Percentiles rank a stretch among this genome's conserved stretches.
These are phyloP conservation scores for Falcaria lacertinaria DNA, from an alignment of 2,888 invertebrate species.

Conservation along the genomic window DNA sequence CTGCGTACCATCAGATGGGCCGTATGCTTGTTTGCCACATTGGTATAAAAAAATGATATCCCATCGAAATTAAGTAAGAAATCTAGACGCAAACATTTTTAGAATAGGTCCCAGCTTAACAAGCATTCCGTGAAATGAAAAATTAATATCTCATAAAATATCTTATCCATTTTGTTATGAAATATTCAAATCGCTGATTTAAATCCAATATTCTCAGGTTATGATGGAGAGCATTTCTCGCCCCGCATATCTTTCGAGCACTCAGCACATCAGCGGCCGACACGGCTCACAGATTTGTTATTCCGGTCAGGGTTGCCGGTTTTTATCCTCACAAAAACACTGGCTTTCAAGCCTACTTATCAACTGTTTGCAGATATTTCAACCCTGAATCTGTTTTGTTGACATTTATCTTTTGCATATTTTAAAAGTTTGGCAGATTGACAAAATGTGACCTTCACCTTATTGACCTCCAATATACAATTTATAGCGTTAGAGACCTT, in stretches of 20 bases:
- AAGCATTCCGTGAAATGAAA: too few species aligned
- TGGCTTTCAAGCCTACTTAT: background rate
- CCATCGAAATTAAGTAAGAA: too few species aligned
- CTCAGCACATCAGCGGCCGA: background rate
- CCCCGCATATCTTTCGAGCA: background rate
- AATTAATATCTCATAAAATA: too few species aligned
- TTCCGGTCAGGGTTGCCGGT: constrained; percentile 21
- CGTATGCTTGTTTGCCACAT: too few species aligned
- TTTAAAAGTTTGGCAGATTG: background rate
- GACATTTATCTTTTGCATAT: background rate
- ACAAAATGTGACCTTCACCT: background rate
- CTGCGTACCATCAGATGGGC: too few species aligned
- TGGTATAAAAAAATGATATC: too few species aligned
- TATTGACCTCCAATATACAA: background rate
- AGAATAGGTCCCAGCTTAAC: too few species aligned
- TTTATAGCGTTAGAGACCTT: background rate
- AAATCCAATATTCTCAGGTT: background rate
- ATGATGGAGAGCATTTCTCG: background rate
- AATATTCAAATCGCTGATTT: too few species aligned
- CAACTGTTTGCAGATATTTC: background rate
- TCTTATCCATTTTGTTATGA: too few species aligned
- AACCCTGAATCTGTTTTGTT: background rate
- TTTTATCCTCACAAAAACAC: constrained; percentile 10
- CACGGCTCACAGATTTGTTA: constrained; percentile 15
- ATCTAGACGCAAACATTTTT: too few species aligned